phyloP scores from a whole-genome alignment of 1,140 invertebrate species.

The Vanessa atalanta region DNA sequence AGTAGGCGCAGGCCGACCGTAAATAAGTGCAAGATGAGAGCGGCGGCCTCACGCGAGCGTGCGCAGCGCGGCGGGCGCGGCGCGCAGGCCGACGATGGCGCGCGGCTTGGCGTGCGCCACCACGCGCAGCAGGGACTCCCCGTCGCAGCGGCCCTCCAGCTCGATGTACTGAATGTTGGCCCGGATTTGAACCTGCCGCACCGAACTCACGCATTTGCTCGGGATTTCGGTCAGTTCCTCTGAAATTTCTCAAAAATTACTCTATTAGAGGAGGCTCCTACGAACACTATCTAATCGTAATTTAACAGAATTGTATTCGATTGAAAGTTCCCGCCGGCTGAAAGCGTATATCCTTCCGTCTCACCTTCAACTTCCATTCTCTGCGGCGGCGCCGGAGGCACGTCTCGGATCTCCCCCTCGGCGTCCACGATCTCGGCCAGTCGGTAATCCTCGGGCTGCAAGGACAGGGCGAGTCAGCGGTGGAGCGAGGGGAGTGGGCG shows the following conservation, averaged over 20 bases:
- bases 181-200: constrained; percentile 89
- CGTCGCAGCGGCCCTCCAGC: constrained; percentile 98
- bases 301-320: no score
- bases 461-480: constrained; percentile 5
- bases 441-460: constrained; percentile 92
- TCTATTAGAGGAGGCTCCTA: no score
- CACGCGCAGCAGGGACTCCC: constrained; percentile 97
- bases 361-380: constrained; percentile 72
- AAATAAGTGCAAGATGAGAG: no score
- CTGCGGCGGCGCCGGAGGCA: constrained; percentile 82
- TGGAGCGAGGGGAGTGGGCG: no score
- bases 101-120: constrained; percentile 92
- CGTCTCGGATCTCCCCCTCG: constrained; percentile 89
- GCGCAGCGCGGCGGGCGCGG: constrained; percentile 46
- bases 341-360: no score
- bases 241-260: constrained; percentile 41
- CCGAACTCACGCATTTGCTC: constrained; percentile 93
- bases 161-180: constrained; percentile 97
- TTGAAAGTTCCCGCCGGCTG: no score
- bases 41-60: constrained; percentile 37
- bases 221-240: constrained; percentile 88
- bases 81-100: constrained; percentile 84
- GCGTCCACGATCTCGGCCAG: constrained; percentile 85
- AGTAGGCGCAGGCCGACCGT: no score
- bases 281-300: no score